Base-by-base conservation (phyloP, 2,888 invertebrate species). In the Drosophila flavopinicola region DNA sequence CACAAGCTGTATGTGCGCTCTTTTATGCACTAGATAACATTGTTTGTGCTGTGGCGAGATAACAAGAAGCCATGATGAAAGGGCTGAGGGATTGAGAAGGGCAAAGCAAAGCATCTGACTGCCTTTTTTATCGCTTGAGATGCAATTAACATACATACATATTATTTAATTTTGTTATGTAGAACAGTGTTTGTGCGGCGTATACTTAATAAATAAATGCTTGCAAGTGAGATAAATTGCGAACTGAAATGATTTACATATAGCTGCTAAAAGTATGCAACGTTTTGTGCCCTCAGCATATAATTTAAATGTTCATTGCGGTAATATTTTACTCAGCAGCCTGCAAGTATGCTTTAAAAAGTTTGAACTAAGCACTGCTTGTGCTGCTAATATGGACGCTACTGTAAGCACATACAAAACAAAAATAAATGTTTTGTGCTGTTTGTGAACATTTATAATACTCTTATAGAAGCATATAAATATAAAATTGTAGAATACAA, bases 1-100 rank as follows among this genome's bases (percentile, higher is more conserved):
- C 27, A 24, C 44, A 23, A 41, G 52, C 41, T 48, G 23, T 38
- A 6, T 30, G 25, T 35, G 30, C 6, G 33, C 44, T 44, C 60
- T 57, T 57, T 33, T 45, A 48, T 65, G 45, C 58, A 61, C 45
- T 47, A 67, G 78, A 79, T 82, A 82, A 78, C 52, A 82, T 49
- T 82, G 78, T 78, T 79, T 74, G 76, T 47, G 61, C 51, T 49
- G 39, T 42, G 60, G 48, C 52, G 15, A 63, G 76, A 76, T 78
- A 79, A 75, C 59, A 57, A 44, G 54, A 29, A 44, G 42, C 17
- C 15, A 49, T 15, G 27, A 23, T 44, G 29, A 48, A 52, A 27
- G 52, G 33, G 25, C 7, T 30, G 42, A 13, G 53, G 13, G 37
- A 6, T 11, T 10, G 29, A 30, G 51, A 37, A 20, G 35, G 29